These are phyloP conservation scores for Oryzias woworae DNA, from an alignment of 2,113 vertebrate species.

Conservation along the genomic window DNA sequence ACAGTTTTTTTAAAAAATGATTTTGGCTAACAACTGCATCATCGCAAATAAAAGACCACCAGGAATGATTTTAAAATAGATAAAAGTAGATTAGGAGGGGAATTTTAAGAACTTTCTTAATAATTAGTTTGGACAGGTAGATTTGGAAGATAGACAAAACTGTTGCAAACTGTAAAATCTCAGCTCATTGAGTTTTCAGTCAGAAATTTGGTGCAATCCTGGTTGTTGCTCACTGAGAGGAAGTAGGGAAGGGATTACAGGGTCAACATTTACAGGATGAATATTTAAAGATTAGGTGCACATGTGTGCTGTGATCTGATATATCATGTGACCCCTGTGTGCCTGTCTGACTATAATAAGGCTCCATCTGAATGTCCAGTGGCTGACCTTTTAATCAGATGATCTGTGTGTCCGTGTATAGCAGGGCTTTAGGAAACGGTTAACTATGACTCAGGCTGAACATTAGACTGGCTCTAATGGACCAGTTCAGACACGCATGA, in stretches of 20 bases:
- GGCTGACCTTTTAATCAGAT: conserved; percentile 42
- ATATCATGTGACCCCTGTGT: neutral
- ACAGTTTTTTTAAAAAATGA: no score
- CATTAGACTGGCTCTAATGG: conserved; percentile 42
- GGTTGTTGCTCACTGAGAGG: neutral
- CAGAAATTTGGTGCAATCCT: neutral
- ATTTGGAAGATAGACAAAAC: neutral
- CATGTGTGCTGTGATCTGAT: conserved; percentile 10
- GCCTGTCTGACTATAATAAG: conserved; percentile 23
- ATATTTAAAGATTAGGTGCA: neutral
- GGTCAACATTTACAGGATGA: conserved; percentile 9
- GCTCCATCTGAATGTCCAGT: conserved; percentile 30
- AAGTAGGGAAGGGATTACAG: conserved; percentile 4
- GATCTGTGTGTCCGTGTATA: conserved; percentile 23
- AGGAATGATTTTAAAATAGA: no score
- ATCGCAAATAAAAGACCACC: no score
- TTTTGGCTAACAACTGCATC: no score
- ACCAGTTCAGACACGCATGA: conserved; percentile 45
- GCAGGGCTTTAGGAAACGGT: conserved; percentile 27
- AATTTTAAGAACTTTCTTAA: no score
- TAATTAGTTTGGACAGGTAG: no score
- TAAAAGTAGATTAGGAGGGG: no score
- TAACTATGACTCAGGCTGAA: conserved; percentile 47
- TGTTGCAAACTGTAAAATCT: no score
- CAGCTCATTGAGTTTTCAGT: neutral